Base-by-base conservation (phyloP, 2,888 invertebrate genomes). In the Uropetala carovei region DNA sequence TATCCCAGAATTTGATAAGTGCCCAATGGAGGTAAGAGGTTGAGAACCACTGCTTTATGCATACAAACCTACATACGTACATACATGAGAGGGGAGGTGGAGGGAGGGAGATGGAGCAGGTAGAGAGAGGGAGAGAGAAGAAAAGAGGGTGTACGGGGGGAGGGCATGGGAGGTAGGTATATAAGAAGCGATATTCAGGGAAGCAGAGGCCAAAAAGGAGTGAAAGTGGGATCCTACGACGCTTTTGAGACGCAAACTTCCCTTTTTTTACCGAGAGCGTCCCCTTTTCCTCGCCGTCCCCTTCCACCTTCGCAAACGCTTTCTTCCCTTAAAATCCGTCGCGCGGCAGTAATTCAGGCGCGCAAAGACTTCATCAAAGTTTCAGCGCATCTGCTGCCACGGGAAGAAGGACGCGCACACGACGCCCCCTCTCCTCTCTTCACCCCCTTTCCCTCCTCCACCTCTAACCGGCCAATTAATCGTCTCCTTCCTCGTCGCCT, bases 281-380 rank as follows among this genome's bases (percentile, higher is more conserved):
- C 83, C 43, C 68, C 89, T 89, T n/a, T 18, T 43, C 64, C 64
- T 30, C 59, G 64, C 30, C 64, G 64, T 43, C 60, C 13, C 64
- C 4, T 58, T 22, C 64, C 86, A 27, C 30, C 27, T 58, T 59
- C 86, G 13, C 60, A 14, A 14, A 30, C 59, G 27, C 86, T 60
- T 60, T 89, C 89, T 68, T 64, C 64, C 89, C 43, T 64, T 64
- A 64, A 89, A 89, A 64, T 64, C 89, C 89, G 64, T 89, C 64
- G 89, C 89, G 60, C 59, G 86, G 60, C 86, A 43, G 89, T 89
- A 64, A 89, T 89, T 89, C 89, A 89, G 64, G 64, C 64, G 43
- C 27, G 86, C 86, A 60, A 86, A 86, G 89, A 89, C 89, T 89
- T 89, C 89, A 89, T 89, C 89, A 89, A 89, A 89, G 89, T 89